Evolutionary conservation across 2,113 vertebrate species (phyloP), one percentile per base, ranked within the genome.

Genomic region (Triplophysa tibetana): DNA sequence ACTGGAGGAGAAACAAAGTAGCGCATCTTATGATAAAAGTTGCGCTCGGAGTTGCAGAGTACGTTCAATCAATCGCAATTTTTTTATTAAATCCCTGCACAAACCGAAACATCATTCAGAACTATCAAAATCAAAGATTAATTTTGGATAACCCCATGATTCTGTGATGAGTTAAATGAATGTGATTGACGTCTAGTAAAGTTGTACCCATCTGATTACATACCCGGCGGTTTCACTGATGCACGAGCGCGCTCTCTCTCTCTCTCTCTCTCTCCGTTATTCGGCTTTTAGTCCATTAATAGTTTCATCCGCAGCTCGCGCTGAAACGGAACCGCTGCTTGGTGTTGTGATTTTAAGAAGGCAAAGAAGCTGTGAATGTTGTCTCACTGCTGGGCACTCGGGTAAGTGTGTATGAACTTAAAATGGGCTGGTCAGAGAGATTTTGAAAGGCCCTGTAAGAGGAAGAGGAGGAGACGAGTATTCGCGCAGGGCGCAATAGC

Each of bases 371-470:
- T 54, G 24, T 17, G 74, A 23, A 7, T 23, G 24, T 3, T 33
- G 3, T 26, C 56, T 50, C 19, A 48, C 73, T 38, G 41, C 26
- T n/a, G 23, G 24, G 62, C 29, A 16, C 43, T 23, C 64, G 64
- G 26, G 8, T 29, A 45, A 29, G 33, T 8, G 24, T 43, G 13
- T 45, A 3, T 11, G 81, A 77, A 83, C 81, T 80, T 77, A 81
- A 62, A 50, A 58, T 81, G 68, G 72, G 76, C 41, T 75, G 69
- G 78, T 17, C 70, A 80, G 80, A 78, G 80, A 84, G 88, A 84
- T 89, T 93, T 93, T 92, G 91, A 93, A 92, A 88, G 88, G 87
- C 83, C 85, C 72, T 68, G 70, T 74, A 14, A 17, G 87, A 92
- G 91, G 92, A 92, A 91, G 90, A 70, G 91, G 92, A 87, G 91